Base-by-base conservation (phyloP, 2,888 invertebrate species). In the Limnephilus marmoratus region DNA sequence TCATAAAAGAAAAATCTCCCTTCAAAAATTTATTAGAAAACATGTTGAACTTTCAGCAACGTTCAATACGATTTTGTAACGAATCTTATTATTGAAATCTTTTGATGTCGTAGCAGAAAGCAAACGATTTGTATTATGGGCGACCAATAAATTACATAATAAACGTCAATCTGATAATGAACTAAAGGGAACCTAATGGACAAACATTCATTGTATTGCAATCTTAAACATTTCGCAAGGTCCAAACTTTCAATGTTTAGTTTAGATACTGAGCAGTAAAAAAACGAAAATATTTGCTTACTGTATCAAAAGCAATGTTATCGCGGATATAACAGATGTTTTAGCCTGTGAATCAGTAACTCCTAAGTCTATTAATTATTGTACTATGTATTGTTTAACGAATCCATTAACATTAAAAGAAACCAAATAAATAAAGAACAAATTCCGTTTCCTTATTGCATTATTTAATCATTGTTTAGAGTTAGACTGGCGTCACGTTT, bases 171-270 rank as follows among this genome's bases (percentile, higher is more conserved):
- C 80, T 37, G 88, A 81, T 81, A 80, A n/a, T 11, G n/a, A 29
- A 81, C 37, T 89, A 80, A n/a, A 37, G 13, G 53, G 88, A 89
- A n/a, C 81, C 37, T 89, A 80, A 37, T 41, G 80, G 37, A 81
- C 81, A 41, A 81, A 81, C 80, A 31, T 68, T 34, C n/a, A 89
- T 34, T 80, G 80, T 80, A 37, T 86, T 86, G 15, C 37, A 31
- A 34, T 80, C 68, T 41, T 80, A 68, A 34, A 81, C 81, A 45
- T 37, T 80, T 12, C 68, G 41, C 81, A 80, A 89, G 88, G 88
- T n/a, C 80, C 34, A 88, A 81, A 88, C 88, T 37, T 80, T 88
- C 88, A 53, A 87, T 68, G 53, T 85, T 37, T 85, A 82, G 68
- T 68, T 37, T 85, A 82, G 68, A 3, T 68, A 68, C 68, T n/a